phyloP scores from a whole-genome alignment of 1,140 invertebrate genomes.

The Parapsyche elsis region DNA sequence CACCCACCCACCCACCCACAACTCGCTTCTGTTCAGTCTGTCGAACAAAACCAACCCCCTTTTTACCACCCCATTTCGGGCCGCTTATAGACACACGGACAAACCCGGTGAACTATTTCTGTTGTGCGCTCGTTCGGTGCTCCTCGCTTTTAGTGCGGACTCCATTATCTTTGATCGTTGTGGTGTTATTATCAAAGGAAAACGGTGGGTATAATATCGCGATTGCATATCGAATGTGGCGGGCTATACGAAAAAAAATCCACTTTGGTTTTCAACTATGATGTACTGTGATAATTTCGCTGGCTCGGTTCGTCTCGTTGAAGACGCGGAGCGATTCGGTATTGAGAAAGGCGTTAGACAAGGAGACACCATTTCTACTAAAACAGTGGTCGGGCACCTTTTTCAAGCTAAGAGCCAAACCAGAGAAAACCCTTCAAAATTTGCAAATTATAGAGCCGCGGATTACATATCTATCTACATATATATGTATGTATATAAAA shows the following conservation, averaged over 20 bases:
- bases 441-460: no score
- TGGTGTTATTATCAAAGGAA: not conserved
- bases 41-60: not conserved
- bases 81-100: not conserved
- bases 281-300: no score
- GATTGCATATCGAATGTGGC: not conserved
- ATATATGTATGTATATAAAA: no score
- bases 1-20: not conserved
- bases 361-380: no score
- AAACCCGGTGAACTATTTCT: slow-evolving; percentile 24
- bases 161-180: slow-evolving; percentile 36
- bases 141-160: not conserved
- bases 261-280: no score
- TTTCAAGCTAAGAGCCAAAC: no score
- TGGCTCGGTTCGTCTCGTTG: no score
- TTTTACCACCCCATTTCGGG: not conserved
- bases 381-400: no score
- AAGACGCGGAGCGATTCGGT: no score
- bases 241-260: not conserved
- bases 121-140: not conserved
- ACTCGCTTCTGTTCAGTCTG: not conserved
- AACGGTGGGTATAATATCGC: not conserved
- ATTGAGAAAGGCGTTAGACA: no score
- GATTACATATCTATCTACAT: no score
- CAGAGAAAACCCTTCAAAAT: no score